Percentiles rank a stretch among this genome's conserved stretches.
phyloP scores from a whole-genome alignment of 1,140 invertebrate genomes.

The Conopomorpha cramerella region DNA sequence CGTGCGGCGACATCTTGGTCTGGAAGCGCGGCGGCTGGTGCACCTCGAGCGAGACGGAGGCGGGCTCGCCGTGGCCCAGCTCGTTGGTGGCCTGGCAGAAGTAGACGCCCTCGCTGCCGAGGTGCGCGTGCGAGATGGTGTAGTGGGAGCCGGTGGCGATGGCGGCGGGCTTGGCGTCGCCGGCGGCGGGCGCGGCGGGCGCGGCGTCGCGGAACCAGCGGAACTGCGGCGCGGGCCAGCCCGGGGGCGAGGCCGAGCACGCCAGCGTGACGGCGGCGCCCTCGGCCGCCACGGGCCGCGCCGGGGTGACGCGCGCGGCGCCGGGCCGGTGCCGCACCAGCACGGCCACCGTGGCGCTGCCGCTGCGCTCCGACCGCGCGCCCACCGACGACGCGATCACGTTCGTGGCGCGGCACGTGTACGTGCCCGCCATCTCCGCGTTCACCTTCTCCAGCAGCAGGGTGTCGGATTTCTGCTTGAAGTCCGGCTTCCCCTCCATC shows the following conservation, averaged over 20 bases:
- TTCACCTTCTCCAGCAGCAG: slow-evolving; percentile 74
- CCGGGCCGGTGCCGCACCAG: slow-evolving; percentile 88
- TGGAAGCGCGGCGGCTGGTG: slow-evolving; percentile 85
- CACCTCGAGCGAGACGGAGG: slow-evolving; percentile 81
- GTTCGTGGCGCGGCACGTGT: slow-evolving; percentile 85
- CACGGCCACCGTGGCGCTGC: slow-evolving; percentile 77
- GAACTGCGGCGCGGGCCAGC: slow-evolving; percentile 86
- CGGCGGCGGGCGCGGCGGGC: no score
- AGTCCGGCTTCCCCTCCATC: slow-evolving; percentile 81
- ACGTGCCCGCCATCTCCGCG: slow-evolving; percentile 83
- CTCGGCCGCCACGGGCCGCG: slow-evolving; percentile 82
- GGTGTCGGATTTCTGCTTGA: slow-evolving; percentile 77
- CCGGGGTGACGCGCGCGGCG: slow-evolving; percentile 79
- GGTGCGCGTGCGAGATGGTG: slow-evolving; percentile 80
- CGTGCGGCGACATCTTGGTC: slow-evolving; percentile 80
- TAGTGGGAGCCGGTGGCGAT: slow-evolving; percentile 79
- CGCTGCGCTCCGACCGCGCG: slow-evolving; percentile 69
- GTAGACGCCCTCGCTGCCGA: slow-evolving; percentile 85
- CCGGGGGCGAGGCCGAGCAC: slow-evolving; percentile 83
- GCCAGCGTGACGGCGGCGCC: slow-evolving; percentile 82
- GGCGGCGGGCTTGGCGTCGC: slow-evolving; percentile 64
- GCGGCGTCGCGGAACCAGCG: slow-evolving; percentile 83
- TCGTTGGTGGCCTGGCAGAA: slow-evolving; percentile 89
- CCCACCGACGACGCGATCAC: slow-evolving; percentile 73
- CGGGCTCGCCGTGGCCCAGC: slow-evolving; percentile 81